Evolutionary conservation across 2,797 vertebrate species (phyloP).

Genomic region (Dendrocincla fuliginosa): DNA sequence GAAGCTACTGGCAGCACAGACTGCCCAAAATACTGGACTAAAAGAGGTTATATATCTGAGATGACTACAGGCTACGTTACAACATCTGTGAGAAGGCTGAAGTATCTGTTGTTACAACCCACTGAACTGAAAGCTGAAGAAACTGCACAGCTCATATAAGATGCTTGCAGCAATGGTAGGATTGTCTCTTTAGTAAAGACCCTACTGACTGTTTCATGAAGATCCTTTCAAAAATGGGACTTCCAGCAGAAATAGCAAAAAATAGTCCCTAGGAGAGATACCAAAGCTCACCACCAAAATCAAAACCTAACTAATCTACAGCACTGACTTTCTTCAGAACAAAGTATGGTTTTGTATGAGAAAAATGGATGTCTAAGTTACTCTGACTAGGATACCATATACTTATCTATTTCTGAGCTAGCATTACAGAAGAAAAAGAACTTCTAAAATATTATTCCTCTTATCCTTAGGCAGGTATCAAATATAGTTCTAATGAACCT

Average conservation of each 20-base stretch:
- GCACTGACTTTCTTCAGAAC: neutral
- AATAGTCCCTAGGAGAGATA: neutral
- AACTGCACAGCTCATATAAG: neutral
- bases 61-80: neutral
- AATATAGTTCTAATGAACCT: neutral
- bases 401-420: neutral
- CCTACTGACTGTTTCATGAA: neutral
- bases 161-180: neutral
- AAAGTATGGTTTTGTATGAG: neutral
- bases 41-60: neutral
- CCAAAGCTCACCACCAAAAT: neutral
- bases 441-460: neutral
- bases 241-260: neutral
- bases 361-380: neutral
- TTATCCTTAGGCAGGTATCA: neutral
- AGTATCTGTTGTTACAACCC: neutral
- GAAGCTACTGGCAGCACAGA: neutral
- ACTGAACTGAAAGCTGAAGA: neutral
- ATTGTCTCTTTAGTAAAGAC: neutral
- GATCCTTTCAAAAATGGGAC: neutral
- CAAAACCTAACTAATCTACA: neutral
- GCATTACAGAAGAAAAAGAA: neutral
- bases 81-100: neutral
- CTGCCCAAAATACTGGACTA: neutral
- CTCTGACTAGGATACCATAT: neutral